Base-by-base conservation (phyloP, 2,888 invertebrate genomes). In the Drosophila hamatofila region DNA sequence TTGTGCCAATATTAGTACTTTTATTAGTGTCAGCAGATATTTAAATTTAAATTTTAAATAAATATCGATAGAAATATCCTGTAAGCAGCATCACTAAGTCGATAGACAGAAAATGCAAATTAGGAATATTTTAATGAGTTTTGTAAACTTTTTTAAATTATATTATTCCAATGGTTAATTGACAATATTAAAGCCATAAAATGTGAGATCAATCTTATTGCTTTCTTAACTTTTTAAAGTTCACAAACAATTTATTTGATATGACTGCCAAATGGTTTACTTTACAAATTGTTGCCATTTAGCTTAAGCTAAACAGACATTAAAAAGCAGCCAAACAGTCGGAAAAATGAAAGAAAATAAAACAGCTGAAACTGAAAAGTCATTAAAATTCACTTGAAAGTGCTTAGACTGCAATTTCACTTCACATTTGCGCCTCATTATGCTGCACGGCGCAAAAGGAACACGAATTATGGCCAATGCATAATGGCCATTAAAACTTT, bases 381-480 rank as follows among this genome's bases (percentile, higher is more conserved):
- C 88, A 88, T 88, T 88, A 88, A 86, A 83, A 85, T 80, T 81
- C 81, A 75, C 64, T 86, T 75, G 67, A 76, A 80, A 88, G 72
- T 65, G 84, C 78, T 88, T 75, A 69, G 81, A 79, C 78, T 72
- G 83, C 84, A 80, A 88, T 80, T 85, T 78, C 52, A 67, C 60
- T 80, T 76, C 63, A 75, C 78, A 70, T 80, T 84, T 73, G 75
- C 58, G 62, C 49, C 77, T 88, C 80, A 80, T 83, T 88, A 83
- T 80, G 60, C 64, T 44, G 69, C 18, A 37, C 30, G 30, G 39
- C 37, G 42, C 21, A 42, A 65, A 67, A 65, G 75, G 66, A 64
- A 72, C 71, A 75, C 88, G 72, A 88, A 85, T 88, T 88, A 84
- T 84, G 86, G 75, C 86, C 88, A 85, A 84, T 83, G 86, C 74